Conservation (phyloP, 2,888 invertebrate species). For the Coecobrya sp. region DNA sequence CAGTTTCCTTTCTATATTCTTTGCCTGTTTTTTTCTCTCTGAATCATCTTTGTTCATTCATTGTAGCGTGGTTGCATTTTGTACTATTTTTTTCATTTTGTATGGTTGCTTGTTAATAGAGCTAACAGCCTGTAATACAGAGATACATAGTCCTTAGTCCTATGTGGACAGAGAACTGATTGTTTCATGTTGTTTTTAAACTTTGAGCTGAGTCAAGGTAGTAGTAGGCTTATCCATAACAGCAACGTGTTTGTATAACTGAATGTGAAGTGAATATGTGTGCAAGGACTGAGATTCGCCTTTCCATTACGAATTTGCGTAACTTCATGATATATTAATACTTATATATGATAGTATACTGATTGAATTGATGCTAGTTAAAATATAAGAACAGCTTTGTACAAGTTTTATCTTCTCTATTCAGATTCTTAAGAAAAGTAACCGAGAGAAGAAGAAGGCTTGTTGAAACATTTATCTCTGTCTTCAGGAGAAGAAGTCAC, state of each 20-base stretch:
- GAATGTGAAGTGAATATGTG: no score
- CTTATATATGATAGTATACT: neutral
- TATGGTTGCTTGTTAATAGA: neutral
- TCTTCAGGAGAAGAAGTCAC: constrained; percentile 47
- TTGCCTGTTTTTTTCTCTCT: neutral
- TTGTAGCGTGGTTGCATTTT: neutral
- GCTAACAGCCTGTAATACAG: neutral
- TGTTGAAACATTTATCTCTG: constrained; percentile 76
- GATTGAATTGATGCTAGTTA: neutral
- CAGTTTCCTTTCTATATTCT: neutral
- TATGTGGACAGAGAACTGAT: constrained; percentile 18
- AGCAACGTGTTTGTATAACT: neutral
- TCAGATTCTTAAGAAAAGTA: neutral
- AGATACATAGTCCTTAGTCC: neutral
- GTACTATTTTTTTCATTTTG: neutral
- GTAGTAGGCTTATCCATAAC: neutral
- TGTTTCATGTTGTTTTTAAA: constrained; percentile 22
- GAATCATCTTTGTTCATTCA: neutral
- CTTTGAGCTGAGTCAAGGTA: constrained; percentile 10
- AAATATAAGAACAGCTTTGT: neutral
- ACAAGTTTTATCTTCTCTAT: neutral
- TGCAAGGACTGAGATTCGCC: neutral
- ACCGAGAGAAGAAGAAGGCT: constrained; percentile 17
- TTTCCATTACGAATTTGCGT: constrained; percentile 14
- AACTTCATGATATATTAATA: neutral